phyloP scores from a whole-genome alignment of 1,140 invertebrate species.

The Tetranychus cinnabarinus region DNA sequence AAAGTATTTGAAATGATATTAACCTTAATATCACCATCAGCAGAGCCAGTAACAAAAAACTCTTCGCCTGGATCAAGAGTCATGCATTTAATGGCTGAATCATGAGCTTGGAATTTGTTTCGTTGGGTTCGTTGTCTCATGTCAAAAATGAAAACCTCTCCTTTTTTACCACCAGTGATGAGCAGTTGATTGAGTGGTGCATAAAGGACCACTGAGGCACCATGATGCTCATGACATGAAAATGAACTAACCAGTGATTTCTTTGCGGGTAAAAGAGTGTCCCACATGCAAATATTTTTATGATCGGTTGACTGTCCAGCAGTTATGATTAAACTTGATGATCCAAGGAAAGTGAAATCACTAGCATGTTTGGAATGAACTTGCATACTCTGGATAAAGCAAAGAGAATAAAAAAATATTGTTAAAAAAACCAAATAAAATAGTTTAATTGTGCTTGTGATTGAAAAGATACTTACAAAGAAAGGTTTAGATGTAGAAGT shows the following conservation, averaged over 20 bases:
- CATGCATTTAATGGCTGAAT: slow-evolving; percentile 77
- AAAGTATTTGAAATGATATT: not conserved
- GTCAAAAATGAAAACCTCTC: slow-evolving; percentile 73
- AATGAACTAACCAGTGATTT: slow-evolving; percentile 75
- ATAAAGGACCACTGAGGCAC: slow-evolving; percentile 56
- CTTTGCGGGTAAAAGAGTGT: slow-evolving; percentile 80
- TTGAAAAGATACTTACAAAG: slow-evolving; percentile 47
- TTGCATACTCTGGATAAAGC: slow-evolving; percentile 47
- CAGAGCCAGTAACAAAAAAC: slow-evolving; percentile 85
- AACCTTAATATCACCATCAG: slow-evolving; percentile 98
- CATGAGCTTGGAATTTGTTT: slow-evolving; percentile 73
- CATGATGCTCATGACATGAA: slow-evolving; percentile 75
- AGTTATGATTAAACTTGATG: slow-evolving; percentile 88
- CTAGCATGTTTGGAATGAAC: slow-evolving; percentile 92
- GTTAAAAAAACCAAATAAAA: not conserved
- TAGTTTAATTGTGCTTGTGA: not conserved
- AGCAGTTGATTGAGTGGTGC: slow-evolving; percentile 66
- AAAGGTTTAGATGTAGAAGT: slow-evolving; percentile 63
- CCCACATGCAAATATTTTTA: slow-evolving; percentile 95
- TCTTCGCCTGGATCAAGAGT: slow-evolving; percentile 82
- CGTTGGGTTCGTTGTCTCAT: slow-evolving; percentile 61
- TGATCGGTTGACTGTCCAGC: slow-evolving; percentile 88
- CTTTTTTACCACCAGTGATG: slow-evolving; percentile 84
- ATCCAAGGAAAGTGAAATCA: slow-evolving; percentile 92
- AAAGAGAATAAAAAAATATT: slow-evolving; percentile 16